A percentile compares a stretch with the other conserved stretches of the same genome.
phyloP scores from a whole-genome alignment of 2,113 vertebrate genomes.

The Macquaria australasica region DNA sequence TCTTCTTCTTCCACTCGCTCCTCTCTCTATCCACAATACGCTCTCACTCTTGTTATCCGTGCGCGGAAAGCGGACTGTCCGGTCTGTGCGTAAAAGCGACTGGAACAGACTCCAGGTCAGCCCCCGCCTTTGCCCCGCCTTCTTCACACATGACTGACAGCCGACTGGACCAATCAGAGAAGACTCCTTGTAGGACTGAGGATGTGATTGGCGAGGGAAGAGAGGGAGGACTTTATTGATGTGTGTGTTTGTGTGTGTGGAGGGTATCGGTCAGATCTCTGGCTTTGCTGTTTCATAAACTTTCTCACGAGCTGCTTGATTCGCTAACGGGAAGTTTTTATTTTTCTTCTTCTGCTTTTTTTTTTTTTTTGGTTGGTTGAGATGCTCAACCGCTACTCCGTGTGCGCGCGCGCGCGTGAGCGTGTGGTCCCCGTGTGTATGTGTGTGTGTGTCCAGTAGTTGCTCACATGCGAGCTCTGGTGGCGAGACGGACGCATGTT shows the following conservation, averaged over 20 bases:
- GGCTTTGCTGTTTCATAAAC: conserved; percentile 66
- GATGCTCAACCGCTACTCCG: neutral
- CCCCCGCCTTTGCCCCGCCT: conserved; percentile 51
- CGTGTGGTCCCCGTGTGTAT: neutral
- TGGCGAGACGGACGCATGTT: conserved; percentile 47
- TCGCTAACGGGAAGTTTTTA: conserved; percentile 68
- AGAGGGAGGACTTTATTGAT: conserved; percentile 27
- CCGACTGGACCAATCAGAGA: conserved; percentile 32
- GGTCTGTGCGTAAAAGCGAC: conserved; percentile 69
- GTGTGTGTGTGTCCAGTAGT: conserved; percentile 6
- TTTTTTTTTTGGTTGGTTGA: neutral
- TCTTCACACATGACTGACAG: conserved; percentile 26
- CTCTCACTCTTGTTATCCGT: conserved; percentile 17
- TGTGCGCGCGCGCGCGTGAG: neutral
- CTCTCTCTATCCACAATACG: neutral
- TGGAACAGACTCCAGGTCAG: conserved; percentile 68
- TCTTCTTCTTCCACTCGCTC: conserved; percentile 8
- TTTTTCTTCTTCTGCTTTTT: conserved; percentile 37
- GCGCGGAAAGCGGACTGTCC: conserved; percentile 65
- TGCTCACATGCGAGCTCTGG: conserved; percentile 76
- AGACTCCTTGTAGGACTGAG: neutral
- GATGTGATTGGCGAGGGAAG: conserved; percentile 38
- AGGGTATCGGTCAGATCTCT: conserved; percentile 60
- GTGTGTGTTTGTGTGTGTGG: conserved; percentile 37
- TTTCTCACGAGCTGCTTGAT: conserved; percentile 76